Evolutionary conservation across 2,888 invertebrate genomes (phyloP).

Genomic region (Rhingia rostrata): DNA sequence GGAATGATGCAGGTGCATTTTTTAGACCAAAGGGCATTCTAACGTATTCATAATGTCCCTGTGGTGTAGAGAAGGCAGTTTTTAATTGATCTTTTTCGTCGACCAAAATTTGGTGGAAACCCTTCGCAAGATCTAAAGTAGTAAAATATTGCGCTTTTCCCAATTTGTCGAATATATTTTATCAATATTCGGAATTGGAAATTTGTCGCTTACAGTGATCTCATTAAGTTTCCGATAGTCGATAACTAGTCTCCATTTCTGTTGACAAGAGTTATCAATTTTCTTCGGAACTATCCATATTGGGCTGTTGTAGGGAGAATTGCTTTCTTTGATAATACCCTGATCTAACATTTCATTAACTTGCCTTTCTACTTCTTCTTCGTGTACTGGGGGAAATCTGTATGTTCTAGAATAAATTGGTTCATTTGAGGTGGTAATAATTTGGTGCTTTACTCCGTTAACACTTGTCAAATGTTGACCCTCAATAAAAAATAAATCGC

Average conservation of each 20-base stretch:
- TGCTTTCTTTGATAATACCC: conserved; percentile 50
- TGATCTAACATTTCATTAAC: conserved; percentile 46
- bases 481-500: conserved; percentile 33
- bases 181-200: conserved; percentile 62
- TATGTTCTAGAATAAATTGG: conserved; percentile 41
- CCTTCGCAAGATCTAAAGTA: conserved; percentile 54
- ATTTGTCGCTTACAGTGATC: conserved; percentile 63
- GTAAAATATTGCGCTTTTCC: conserved; percentile 51
- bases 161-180: conserved; percentile 54
- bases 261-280: conserved; percentile 45
- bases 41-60: conserved; percentile 21
- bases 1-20: conserved; percentile 43
- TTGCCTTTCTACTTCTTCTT: conserved; percentile 25
- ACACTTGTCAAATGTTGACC: conserved; percentile 42
- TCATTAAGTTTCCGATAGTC: too few relatives aligned
- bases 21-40: conserved; percentile 31
- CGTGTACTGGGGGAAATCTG: conserved; percentile 30
- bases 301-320: conserved; percentile 47
- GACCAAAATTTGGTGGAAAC: conserved; percentile 58
- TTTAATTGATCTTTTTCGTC: conserved; percentile 42
- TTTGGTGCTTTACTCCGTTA: conserved; percentile 32
- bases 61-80: conserved; percentile 45
- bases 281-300: conserved; percentile 62
- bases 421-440: conserved; percentile 35
- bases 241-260: conserved; percentile 57